Evolutionary conservation across 1,140 invertebrate species (phyloP), one percentile per base, ranked within the genome.

Genomic region (Lepeophtheirus salmonis): DNA sequence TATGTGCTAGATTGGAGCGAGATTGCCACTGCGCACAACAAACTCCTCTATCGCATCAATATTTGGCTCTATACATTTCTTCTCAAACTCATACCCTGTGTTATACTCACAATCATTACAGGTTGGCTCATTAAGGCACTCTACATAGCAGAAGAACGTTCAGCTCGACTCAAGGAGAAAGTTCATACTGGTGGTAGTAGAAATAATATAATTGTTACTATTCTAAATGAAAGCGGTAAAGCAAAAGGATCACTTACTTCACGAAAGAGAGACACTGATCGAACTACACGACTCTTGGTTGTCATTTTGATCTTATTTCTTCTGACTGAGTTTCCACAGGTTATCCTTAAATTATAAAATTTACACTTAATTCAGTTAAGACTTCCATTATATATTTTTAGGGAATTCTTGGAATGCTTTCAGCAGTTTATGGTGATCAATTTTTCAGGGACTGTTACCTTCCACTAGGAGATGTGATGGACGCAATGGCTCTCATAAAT

Each of bases 401-500:
- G 63, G 66, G 65, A 17, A 63, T 68, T 25, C 63, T 68, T 2
- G 60, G 63, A 14, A 56, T 68, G 3, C 62, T 68, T 30, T 64
- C 67, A 1, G 67, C 64, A 2, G 60, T 68, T 12, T 64, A 65
- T 17, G 64, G 63, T 10, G 58, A 64, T 14, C 13, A 51, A 18
- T 67, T 66, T 62, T 83, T 84, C 65, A 68, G 75, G 57, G 13
- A 82, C 51, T 89, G 86, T 68, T 89, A 89, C 69, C 74, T 78
- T 70, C 79, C 80, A 22, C 82, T 91, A 52, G 88, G 87, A 0
- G 86, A 91, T 68, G 65, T 94, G 10, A 88, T 92, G 83, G 90
- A 96, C 69, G 79, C 91, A 17, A 71, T 94, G 55, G 90, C 90
- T 0, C 73, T 96, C 2, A 72, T 94, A 56, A 96, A 95, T 72